Percentiles rank a stretch among this genome's conserved stretches.
Conservation (phyloP, 2,113 vertebrate species). For the Melanotaenia duboulayi region DNA sequence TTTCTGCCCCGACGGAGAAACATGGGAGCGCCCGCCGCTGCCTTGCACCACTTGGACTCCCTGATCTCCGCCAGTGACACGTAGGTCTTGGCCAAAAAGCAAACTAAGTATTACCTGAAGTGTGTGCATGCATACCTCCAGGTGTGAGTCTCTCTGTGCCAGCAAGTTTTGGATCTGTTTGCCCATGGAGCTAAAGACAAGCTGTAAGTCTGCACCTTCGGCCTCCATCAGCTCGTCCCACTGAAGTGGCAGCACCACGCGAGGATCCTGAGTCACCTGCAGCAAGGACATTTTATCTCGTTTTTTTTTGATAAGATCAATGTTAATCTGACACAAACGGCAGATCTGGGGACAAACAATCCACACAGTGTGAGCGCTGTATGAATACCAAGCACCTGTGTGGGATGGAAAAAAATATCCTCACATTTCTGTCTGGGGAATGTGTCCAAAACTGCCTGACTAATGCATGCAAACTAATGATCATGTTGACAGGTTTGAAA, state of each 20-base stretch:
- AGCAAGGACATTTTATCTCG: slow-evolving; percentile 46
- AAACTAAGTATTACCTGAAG: background rate
- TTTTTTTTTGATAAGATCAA: slow-evolving; percentile 31
- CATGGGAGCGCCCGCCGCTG: too few relatives aligned
- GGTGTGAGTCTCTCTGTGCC: slow-evolving; percentile 84
- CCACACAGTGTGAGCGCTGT: slow-evolving; percentile 17
- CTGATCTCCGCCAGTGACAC: too few relatives aligned
- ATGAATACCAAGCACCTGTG: slow-evolving; percentile 40
- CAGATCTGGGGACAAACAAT: slow-evolving; percentile 32
- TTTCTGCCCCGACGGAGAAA: too few relatives aligned
- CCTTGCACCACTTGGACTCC: too few relatives aligned
- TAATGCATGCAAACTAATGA: slow-evolving; percentile 63
- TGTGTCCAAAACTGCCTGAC: slow-evolving; percentile 30
- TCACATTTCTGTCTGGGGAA: slow-evolving; percentile 22
- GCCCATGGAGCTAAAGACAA: slow-evolving; percentile 80
- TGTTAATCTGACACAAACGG: slow-evolving; percentile 18
- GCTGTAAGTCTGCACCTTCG: slow-evolving; percentile 76
- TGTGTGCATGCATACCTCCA: slow-evolving; percentile 80
- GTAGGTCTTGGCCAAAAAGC: background rate
- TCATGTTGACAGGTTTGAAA: slow-evolving; percentile 51
- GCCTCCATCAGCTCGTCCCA: slow-evolving; percentile 83
- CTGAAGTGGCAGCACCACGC: slow-evolving; percentile 82
- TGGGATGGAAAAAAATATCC: background rate
- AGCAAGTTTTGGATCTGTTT: slow-evolving; percentile 82
- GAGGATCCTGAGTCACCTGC: slow-evolving; percentile 88